phyloP scores from a whole-genome alignment of 2,888 invertebrate species.

The Gortyna flavago region DNA sequence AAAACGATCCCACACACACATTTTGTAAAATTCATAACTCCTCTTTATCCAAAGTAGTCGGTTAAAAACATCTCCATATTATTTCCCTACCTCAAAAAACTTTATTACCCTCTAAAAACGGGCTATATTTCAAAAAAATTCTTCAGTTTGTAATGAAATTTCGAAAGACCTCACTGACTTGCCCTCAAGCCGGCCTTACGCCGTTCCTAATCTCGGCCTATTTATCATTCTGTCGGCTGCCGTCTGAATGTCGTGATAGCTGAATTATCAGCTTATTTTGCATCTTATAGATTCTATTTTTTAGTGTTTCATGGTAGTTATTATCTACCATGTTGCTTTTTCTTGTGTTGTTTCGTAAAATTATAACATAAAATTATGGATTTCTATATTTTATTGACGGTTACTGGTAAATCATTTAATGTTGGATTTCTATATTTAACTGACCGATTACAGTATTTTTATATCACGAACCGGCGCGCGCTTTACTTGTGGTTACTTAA shows the following conservation, averaged over 20 bases:
- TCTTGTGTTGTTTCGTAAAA: neutral
- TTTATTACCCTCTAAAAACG: slow-evolving; percentile 17
- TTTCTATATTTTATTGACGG: neutral
- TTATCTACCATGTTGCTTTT: neutral
- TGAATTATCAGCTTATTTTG: slow-evolving; percentile 63
- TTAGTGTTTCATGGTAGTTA: neutral
- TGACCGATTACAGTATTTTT: neutral
- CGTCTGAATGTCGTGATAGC: slow-evolving; percentile 61
- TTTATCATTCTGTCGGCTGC: slow-evolving; percentile 65
- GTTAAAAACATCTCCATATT: neutral
- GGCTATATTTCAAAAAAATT: slow-evolving; percentile 50
- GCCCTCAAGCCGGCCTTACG: slow-evolving; percentile 40
- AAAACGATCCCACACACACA: neutral
- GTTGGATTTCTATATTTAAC: neutral
- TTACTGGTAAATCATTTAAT: neutral
- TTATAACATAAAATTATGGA: neutral
- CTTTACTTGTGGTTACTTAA: neutral
- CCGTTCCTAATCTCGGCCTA: slow-evolving; percentile 60
- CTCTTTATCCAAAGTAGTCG: neutral
- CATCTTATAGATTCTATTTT: slow-evolving; percentile 52
- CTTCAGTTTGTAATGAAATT: slow-evolving; percentile 59
- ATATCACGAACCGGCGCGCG: neutral
- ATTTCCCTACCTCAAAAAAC: neutral
- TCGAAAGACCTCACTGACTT: slow-evolving; percentile 53
- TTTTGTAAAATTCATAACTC: neutral